Conservation (phyloP, 2,888 invertebrate species). For the Thelaira solivaga region DNA sequence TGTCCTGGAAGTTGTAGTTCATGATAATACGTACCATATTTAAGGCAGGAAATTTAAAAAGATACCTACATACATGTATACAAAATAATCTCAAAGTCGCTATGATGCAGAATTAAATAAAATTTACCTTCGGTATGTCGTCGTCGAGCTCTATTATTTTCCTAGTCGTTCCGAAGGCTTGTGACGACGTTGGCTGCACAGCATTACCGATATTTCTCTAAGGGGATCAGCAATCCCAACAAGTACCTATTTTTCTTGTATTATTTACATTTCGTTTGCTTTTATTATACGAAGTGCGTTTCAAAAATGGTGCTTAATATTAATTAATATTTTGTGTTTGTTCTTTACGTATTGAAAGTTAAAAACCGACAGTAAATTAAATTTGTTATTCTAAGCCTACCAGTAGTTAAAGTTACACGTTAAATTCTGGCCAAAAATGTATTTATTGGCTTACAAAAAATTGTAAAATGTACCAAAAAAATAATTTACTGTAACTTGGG, state of each 20-base stretch:
- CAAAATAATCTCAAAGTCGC: slow-evolving; percentile 38
- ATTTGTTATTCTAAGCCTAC: too few species aligned
- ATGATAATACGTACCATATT: neutral
- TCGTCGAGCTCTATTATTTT: slow-evolving; percentile 6
- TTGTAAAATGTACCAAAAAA: too few species aligned
- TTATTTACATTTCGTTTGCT: neutral
- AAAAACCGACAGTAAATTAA: too few species aligned
- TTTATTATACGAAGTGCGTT: too few species aligned
- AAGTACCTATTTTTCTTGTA: neutral
- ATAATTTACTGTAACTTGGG: too few species aligned
- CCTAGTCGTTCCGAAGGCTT: slow-evolving; percentile 57
- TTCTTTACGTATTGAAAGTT: too few species aligned
- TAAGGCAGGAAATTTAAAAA: neutral
- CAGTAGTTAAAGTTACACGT: too few species aligned
- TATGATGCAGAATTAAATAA: neutral
- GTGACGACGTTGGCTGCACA: slow-evolving; percentile 69
- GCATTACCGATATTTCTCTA: slow-evolving; percentile 76
- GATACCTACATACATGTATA: neutral
- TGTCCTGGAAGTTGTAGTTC: slow-evolving; percentile 17
- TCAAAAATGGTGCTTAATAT: too few species aligned
- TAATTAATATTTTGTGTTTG: too few species aligned
- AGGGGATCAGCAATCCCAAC: slow-evolving; percentile 67
- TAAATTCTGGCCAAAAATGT: too few species aligned
- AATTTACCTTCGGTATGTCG: neutral
- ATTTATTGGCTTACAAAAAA: too few species aligned